Percentiles rank a stretch among this genome's conserved stretches.
These are phyloP conservation scores for Laticauda colubrina DNA, from an alignment of 2,113 vertebrate species.

Conservation along the genomic window DNA sequence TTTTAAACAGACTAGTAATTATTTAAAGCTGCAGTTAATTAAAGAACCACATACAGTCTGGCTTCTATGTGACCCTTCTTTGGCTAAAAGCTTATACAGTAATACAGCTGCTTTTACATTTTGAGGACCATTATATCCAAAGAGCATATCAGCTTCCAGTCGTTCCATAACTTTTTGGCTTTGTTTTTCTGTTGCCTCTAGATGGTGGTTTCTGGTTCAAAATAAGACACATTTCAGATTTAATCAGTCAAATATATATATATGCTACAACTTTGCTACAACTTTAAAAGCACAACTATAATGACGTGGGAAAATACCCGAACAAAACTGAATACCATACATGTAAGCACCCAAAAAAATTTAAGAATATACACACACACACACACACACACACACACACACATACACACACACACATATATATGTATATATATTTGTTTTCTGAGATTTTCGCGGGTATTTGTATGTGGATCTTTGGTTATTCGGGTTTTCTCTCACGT, in stretches of 20 bases:
- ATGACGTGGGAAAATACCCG: no score
- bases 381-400: no score
- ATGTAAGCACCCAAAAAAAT: no score
- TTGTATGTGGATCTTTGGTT: no score
- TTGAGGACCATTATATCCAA: constrained; percentile 50
- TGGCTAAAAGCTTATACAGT: constrained; percentile 49
- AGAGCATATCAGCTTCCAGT: constrained; percentile 55
- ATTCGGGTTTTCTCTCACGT: no score
- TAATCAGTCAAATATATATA: background rate
- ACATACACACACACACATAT: no score
- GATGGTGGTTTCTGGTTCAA: constrained; percentile 49
- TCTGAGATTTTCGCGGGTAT: no score
- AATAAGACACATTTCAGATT: constrained; percentile 28
- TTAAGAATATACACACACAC: no score
- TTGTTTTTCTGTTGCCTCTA: constrained; percentile 50
- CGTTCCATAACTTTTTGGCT: constrained; percentile 57
- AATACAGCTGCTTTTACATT: constrained; percentile 53
- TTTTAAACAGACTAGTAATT: constrained; percentile 21
- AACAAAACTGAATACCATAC: no score
- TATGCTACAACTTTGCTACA: no score
- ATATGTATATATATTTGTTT: no score
- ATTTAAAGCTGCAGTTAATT: constrained; percentile 45
- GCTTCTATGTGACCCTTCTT: constrained; percentile 60
- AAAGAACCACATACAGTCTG: constrained; percentile 61
- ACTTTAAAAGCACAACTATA: no score